A percentile compares a stretch with the other conserved stretches of the same genome.
phyloP scores from a whole-genome alignment of 2,888 invertebrate genomes.

The Chelonus formosanus region DNA sequence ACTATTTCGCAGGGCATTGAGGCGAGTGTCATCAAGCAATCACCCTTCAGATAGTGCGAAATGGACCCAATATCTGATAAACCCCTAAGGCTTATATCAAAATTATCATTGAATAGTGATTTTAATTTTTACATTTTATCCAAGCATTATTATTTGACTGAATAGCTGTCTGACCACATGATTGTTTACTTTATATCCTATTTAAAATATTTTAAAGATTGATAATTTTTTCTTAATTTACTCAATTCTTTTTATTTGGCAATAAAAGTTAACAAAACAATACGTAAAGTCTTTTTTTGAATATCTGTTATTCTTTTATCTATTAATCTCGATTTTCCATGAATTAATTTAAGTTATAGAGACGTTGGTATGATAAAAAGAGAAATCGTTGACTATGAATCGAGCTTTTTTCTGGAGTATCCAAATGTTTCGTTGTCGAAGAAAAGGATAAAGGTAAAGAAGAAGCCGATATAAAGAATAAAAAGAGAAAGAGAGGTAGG shows the following conservation, averaged over 20 bases:
- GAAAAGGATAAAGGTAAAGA: conserved; percentile 4
- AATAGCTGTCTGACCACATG: no score
- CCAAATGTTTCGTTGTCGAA: conserved; percentile 12
- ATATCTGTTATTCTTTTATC: conserved; percentile 4
- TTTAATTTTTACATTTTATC: no score
- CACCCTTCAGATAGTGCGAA: conserved; percentile 6
- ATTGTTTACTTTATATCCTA: no score
- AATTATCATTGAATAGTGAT: no score
- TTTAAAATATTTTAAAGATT: no score
- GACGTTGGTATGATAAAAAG: conserved; percentile 7
- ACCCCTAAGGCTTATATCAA: no score
- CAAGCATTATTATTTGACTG: no score
- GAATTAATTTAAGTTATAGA: conserved; percentile 21
- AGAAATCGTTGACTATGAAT: conserved; percentile 3
- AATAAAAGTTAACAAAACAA: no score
- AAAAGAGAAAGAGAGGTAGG: conserved; percentile 20
- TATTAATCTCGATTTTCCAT: background rate
- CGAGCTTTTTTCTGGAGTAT: conserved; percentile 12
- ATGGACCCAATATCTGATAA: background rate
- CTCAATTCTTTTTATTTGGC: no score
- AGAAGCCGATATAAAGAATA: conserved; percentile 7
- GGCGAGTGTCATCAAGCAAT: conserved; percentile 12
- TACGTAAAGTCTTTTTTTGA: background rate
- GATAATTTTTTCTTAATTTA: no score
- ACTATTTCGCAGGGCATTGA: background rate